These are phyloP conservation scores for Caenorhabditis parvicauda DNA, from an alignment of 2,888 invertebrate genomes.

Conservation along the genomic window DNA sequence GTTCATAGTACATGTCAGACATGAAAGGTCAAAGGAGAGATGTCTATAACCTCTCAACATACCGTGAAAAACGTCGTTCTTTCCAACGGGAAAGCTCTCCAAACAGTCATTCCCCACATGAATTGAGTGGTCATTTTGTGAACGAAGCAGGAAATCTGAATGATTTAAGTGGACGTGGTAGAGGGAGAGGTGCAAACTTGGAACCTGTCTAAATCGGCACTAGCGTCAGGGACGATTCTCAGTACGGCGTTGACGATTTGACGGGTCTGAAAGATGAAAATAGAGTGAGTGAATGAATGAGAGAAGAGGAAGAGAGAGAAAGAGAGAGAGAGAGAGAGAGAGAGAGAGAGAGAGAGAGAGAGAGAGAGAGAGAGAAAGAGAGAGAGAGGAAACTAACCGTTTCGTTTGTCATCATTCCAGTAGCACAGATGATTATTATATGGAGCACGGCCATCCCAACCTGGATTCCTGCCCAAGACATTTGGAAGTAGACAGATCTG, in stretches of 20 bases:
- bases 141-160: conserved; percentile 58
- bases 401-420: conserved; percentile 58
- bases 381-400: conserved; percentile 24
- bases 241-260: conserved; percentile 55
- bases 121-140: conserved; percentile 61
- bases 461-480: conserved; percentile 53
- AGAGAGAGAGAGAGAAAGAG: neutral
- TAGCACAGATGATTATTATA: conserved; percentile 50
- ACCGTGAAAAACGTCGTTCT: conserved; percentile 61
- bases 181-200: conserved; percentile 29
- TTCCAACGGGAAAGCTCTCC: conserved; percentile 60
- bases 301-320: conserved; percentile 4
- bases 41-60: neutral
- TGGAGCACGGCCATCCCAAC: conserved; percentile 51
- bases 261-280: conserved; percentile 39
- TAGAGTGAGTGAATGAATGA: neutral
- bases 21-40: neutral
- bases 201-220: conserved; percentile 54
- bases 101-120: conserved; percentile 62
- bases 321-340: neutral
- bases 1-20: no score
- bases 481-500: conserved; percentile 44
- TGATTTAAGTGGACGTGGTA: neutral
- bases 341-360: neutral
- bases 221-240: conserved; percentile 54